Evolutionary conservation across 1,140 invertebrate species (phyloP).

Genomic region (Yoshiicerus persimilis): DNA sequence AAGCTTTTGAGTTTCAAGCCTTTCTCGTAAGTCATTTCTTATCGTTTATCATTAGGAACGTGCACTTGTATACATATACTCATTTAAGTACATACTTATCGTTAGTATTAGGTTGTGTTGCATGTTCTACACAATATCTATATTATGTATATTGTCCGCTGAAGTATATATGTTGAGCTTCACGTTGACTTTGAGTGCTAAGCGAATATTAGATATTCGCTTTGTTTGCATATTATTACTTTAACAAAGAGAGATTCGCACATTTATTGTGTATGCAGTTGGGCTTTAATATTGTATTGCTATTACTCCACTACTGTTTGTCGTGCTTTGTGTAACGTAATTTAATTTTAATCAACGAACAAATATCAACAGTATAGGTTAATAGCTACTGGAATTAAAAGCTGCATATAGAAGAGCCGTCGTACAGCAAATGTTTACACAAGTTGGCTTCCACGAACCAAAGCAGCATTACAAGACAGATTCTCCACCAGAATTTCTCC

Average conservation of each 20-base stretch:
- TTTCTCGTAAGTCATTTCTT: neutral
- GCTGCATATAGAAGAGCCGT: too few relatives aligned
- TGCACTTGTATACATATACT: neutral
- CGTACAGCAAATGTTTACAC: too few relatives aligned
- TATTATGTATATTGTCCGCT: too few relatives aligned
- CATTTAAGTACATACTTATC: neutral
- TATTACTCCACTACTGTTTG: too few relatives aligned
- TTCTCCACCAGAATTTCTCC: too few relatives aligned
- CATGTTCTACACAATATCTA: too few relatives aligned
- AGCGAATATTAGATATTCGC: neutral
- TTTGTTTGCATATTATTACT: neutral
- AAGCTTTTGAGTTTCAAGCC: neutral
- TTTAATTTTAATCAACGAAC: neutral
- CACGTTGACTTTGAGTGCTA: neutral
- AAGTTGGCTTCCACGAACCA: too few relatives aligned
- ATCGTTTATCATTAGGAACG: neutral
- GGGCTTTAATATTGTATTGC: neutral
- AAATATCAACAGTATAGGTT: neutral
- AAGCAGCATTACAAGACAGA: too few relatives aligned
- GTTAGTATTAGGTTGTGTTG: neutral
- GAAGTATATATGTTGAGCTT: neutral
- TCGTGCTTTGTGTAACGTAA: neutral
- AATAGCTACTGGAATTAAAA: neutral
- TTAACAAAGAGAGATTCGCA: neutral
- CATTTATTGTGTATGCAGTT: neutral